phyloP scores from a whole-genome alignment of 2,888 invertebrate genomes.

The Melikaiella ostensackeni region DNA sequence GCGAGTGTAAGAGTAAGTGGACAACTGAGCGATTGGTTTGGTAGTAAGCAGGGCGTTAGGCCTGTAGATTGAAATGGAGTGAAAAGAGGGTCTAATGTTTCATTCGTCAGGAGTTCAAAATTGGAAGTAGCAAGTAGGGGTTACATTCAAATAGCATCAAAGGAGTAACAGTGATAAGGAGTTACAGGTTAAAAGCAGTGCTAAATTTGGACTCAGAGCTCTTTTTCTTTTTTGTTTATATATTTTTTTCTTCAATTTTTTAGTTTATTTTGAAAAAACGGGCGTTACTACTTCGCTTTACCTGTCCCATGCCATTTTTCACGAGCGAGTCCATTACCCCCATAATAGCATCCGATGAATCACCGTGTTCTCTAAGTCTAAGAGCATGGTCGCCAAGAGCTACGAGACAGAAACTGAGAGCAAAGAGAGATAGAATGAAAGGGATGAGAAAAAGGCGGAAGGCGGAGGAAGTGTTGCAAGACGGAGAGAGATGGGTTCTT shows the following conservation, averaged over 20 bases:
- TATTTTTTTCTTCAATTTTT: slow-evolving; percentile 40
- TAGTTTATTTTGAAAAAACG: slow-evolving; percentile 25
- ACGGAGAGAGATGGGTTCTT: slow-evolving; percentile 33
- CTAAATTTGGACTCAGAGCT: too few relatives aligned
- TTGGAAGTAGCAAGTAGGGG: too few relatives aligned
- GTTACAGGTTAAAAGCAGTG: too few relatives aligned
- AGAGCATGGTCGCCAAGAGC: slow-evolving; percentile 59
- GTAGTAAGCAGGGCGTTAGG: too few relatives aligned
- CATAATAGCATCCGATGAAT: slow-evolving; percentile 69
- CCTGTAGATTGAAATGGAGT: too few relatives aligned
- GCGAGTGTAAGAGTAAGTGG: too few relatives aligned
- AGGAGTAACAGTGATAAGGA: too few relatives aligned
- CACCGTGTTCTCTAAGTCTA: slow-evolving; percentile 63
- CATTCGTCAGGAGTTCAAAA: too few relatives aligned
- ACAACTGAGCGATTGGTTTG: too few relatives aligned
- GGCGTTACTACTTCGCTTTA: slow-evolving; percentile 51
- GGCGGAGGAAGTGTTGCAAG: slow-evolving; percentile 33
- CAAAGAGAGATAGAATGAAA: slow-evolving; percentile 7
- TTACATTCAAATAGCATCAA: too few relatives aligned
- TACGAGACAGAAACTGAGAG: slow-evolving; percentile 43
- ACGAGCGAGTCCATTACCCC: slow-evolving; percentile 65
- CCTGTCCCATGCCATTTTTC: slow-evolving; percentile 63
- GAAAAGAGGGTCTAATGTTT: too few relatives aligned
- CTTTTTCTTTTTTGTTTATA: slow-evolving; percentile 38
- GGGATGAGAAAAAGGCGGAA: not conserved